Evolutionary conservation across 2,797 vertebrate genomes (phyloP).

Genomic region (Microtus californicus): DNA sequence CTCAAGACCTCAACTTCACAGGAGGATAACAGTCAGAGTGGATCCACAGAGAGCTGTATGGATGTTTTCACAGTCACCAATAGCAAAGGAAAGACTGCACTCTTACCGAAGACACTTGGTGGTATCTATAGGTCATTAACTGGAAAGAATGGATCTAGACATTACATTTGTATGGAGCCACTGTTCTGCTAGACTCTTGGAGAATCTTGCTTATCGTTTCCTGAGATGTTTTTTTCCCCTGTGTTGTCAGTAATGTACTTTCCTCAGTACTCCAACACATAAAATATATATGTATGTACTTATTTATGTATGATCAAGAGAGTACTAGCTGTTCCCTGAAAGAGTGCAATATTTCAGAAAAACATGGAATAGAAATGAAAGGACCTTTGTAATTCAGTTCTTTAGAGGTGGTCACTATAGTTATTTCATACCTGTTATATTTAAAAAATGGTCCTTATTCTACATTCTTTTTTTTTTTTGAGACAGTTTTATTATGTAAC

Average conservation of each 20-base stretch:
- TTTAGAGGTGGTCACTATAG: neutral
- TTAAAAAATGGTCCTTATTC: neutral
- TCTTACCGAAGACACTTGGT: neutral
- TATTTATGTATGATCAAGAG: neutral
- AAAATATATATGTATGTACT: neutral
- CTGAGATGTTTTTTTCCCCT: neutral
- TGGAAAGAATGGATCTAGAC: neutral
- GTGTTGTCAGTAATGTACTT: neutral
- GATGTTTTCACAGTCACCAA: neutral
- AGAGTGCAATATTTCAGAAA: neutral
- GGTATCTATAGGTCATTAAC: neutral
- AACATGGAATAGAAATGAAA: constrained; percentile 3
- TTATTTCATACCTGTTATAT: neutral
- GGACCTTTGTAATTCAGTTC: neutral
- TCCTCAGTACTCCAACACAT: neutral
- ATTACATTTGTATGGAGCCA: neutral
- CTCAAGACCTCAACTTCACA: neutral
- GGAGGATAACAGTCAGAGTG: neutral
- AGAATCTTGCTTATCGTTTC: constrained; percentile 20
- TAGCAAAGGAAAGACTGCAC: neutral
- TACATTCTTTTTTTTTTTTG: neutral
- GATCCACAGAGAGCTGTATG: neutral
- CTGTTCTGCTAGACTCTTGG: neutral
- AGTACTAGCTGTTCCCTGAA: neutral
- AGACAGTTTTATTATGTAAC: neutral